phyloP scores from a whole-genome alignment of 1,140 invertebrate genomes.

The Hyles vespertilio region DNA sequence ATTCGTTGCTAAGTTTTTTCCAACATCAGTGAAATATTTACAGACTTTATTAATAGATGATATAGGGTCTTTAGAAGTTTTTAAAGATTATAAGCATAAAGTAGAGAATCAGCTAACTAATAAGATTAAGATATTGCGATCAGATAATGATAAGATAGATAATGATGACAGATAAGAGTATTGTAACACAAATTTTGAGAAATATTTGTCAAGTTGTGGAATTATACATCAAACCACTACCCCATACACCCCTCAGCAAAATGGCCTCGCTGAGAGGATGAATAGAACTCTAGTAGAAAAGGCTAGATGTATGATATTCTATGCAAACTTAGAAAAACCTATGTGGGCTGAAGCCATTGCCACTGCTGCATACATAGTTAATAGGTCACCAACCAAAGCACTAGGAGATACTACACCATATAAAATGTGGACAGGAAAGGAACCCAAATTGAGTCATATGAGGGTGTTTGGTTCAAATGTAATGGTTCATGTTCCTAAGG shows the following conservation, averaged over 20 bases:
- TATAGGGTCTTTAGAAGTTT: too few relatives aligned
- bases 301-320: constrained; percentile 12
- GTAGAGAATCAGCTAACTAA: constrained; percentile 16
- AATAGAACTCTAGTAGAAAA: constrained; percentile 16
- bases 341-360: too few relatives aligned
- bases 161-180: too few relatives aligned
- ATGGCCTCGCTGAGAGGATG: constrained; percentile 2
- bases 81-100: neutral
- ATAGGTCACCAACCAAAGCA: constrained; percentile 21
- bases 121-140: constrained; percentile 16
- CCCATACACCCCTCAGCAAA: constrained; percentile 20
- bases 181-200: constrained; percentile 16
- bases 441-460: constrained; percentile 38
- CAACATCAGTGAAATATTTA: too few relatives aligned
- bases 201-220: constrained; percentile 13
- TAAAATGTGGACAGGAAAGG: constrained; percentile 54
- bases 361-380: constrained; percentile 20
- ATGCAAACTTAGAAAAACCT: neutral
- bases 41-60: too few relatives aligned
- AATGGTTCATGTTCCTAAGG: constrained; percentile 52
- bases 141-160: constrained; percentile 13
- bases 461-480: constrained; percentile 58
- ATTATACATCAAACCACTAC: constrained; percentile 17
- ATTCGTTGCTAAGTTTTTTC: too few relatives aligned
- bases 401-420: constrained; percentile 38